phyloP scores from a whole-genome alignment of 2,888 invertebrate genomes.

The Sinodicranocentrus sp. region DNA sequence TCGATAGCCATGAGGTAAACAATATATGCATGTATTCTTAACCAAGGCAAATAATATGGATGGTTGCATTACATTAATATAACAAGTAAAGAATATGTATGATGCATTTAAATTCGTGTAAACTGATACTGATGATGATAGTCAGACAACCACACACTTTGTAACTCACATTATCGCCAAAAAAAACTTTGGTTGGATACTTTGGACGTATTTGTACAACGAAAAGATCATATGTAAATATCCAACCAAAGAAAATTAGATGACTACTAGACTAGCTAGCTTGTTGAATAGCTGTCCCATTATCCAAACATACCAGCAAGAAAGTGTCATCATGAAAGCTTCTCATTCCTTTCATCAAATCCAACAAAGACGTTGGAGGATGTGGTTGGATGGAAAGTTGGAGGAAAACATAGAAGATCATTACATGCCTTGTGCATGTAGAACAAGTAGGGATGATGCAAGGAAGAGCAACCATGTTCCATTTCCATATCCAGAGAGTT shows the following conservation, averaged over 20 bases:
- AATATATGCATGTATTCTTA: conserved; percentile 25
- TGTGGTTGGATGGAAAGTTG: no score
- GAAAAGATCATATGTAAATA: no score
- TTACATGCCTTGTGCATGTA: no score
- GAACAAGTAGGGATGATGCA: no score
- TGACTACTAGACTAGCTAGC: not conserved
- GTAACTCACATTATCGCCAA: not conserved
- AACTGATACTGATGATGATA: conserved; percentile 58
- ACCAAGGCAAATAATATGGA: conserved; percentile 48
- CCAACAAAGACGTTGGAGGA: no score
- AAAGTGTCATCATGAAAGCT: not conserved
- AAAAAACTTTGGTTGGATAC: conserved; percentile 8
- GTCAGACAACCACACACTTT: conserved; percentile 40
- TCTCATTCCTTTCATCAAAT: not conserved
- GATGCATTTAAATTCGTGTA: conserved; percentile 52
- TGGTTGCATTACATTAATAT: not conserved
- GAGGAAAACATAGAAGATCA: no score
- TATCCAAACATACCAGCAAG: not conserved
- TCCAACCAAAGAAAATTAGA: conserved; percentile 3
- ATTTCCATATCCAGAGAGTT: no score
- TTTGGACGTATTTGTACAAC: not conserved
- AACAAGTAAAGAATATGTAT: conserved; percentile 11
- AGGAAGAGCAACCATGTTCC: no score
- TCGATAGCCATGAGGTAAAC: conserved; percentile 60
- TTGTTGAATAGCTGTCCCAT: not conserved